Percentiles rank a stretch among this genome's conserved stretches.
These are phyloP conservation scores for Amphiprion percula DNA, from an alignment of 2,113 vertebrate species.

Conservation along the genomic window DNA sequence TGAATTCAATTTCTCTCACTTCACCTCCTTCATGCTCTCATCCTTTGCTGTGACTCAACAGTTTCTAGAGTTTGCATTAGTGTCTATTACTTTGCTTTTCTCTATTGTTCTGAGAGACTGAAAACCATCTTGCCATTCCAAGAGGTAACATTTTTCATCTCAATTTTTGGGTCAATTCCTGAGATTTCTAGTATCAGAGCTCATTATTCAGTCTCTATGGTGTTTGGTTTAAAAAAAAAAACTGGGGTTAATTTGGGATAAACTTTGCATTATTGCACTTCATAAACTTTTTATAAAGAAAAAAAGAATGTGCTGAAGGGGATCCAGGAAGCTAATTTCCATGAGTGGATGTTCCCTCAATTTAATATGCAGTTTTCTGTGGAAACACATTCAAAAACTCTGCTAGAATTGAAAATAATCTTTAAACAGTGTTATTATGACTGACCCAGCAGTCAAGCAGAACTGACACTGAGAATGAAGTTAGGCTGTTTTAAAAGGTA, in stretches of 20 bases:
- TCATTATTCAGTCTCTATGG: background rate
- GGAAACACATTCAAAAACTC: too few relatives aligned
- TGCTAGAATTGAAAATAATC: too few relatives aligned
- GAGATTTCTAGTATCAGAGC: background rate
- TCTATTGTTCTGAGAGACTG: background rate
- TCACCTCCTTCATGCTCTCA: background rate
- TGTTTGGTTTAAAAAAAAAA: background rate
- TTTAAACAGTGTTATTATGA: too few relatives aligned
- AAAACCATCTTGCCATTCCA: background rate
- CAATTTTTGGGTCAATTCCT: background rate
- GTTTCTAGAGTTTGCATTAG: background rate
- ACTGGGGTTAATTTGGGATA: background rate
- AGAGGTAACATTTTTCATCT: background rate
- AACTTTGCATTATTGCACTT: background rate
- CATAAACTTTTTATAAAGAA: background rate
- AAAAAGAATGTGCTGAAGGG: background rate
- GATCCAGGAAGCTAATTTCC: too few relatives aligned
- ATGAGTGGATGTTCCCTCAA: too few relatives aligned
- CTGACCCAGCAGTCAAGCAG: too few relatives aligned
- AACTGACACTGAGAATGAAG: too few relatives aligned
- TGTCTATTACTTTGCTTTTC: background rate
- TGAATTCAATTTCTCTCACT: constrained; percentile 16
- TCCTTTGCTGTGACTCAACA: background rate
- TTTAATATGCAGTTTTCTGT: too few relatives aligned
- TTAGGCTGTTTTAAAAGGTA: too few relatives aligned